These are phyloP conservation scores for Eristalis arbustorum DNA, from an alignment of 2,888 invertebrate genomes.

Conservation along the genomic window DNA sequence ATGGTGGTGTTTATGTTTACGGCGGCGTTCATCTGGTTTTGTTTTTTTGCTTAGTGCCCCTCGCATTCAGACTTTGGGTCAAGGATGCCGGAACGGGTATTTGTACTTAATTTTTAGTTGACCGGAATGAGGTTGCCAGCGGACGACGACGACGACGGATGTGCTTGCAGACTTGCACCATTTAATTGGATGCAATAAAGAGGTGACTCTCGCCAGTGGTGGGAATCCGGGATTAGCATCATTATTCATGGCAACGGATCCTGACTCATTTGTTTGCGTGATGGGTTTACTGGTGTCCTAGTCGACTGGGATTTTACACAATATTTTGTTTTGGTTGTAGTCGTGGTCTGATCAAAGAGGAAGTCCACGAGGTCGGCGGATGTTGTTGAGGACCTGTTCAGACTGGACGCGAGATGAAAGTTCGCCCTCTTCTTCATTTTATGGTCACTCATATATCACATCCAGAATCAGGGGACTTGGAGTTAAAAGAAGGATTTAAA, in stretches of 20 bases:
- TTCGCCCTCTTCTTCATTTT: too few species aligned
- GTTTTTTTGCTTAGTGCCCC: background rate
- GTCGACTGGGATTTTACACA: too few species aligned
- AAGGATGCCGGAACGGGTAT: constrained; percentile 51
- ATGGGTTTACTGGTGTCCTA: background rate
- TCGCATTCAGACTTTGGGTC: constrained; percentile 35
- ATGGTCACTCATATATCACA: too few species aligned
- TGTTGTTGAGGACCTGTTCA: too few species aligned
- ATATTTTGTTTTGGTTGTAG: too few species aligned
- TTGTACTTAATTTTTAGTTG: constrained; percentile 26
- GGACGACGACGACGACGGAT: background rate
- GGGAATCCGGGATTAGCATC: background rate
- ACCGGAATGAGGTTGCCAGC: background rate
- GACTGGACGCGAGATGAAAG: too few species aligned
- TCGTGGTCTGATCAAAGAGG: too few species aligned
- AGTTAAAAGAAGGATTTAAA: too few species aligned
- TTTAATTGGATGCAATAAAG: background rate
- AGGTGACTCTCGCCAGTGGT: background rate
- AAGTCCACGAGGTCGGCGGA: too few species aligned
- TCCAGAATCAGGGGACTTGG: too few species aligned
- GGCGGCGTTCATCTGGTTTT: background rate
- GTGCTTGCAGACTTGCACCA: background rate
- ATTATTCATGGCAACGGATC: background rate
- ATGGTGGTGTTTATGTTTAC: constrained; percentile 46
- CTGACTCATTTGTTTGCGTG: background rate